phyloP scores from a whole-genome alignment of 2,797 vertebrate species.

The Sarcoramphus papa region DNA sequence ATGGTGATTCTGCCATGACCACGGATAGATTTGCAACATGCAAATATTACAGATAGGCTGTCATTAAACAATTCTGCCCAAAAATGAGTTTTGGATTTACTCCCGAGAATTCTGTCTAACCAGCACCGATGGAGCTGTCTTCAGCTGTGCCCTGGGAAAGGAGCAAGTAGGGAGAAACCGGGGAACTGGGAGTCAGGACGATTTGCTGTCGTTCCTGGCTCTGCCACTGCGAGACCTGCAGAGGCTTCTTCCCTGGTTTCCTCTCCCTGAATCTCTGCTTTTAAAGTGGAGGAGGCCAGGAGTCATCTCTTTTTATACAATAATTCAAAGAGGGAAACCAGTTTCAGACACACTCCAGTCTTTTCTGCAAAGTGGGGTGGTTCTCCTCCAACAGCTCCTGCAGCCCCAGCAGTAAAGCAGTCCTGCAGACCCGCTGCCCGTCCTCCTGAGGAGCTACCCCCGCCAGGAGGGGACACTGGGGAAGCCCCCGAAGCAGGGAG shows the following conservation, averaged over 20 bases:
- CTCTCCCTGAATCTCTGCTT: not conserved
- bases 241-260: not conserved
- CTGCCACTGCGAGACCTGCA: not conserved
- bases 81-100: not conserved
- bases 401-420: not conserved
- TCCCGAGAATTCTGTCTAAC: not conserved
- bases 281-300: not conserved
- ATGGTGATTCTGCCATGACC: not conserved
- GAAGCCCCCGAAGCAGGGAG: not conserved
- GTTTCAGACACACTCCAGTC: not conserved
- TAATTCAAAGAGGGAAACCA: not conserved
- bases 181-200: not conserved
- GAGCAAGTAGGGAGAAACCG: not conserved
- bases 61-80: not conserved
- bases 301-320: not conserved
- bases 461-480: no score
- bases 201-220: not conserved
- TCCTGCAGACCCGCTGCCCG: not conserved
- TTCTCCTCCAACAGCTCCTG: not conserved
- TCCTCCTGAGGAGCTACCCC: rapidly evolving
- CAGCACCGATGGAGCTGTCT: not conserved
- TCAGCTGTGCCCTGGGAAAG: not conserved
- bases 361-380: not conserved
- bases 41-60: not conserved
- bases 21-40: not conserved